These are phyloP conservation scores for Trissolcus japonicus DNA, from an alignment of 2,888 invertebrate species.

Conservation along the genomic window DNA sequence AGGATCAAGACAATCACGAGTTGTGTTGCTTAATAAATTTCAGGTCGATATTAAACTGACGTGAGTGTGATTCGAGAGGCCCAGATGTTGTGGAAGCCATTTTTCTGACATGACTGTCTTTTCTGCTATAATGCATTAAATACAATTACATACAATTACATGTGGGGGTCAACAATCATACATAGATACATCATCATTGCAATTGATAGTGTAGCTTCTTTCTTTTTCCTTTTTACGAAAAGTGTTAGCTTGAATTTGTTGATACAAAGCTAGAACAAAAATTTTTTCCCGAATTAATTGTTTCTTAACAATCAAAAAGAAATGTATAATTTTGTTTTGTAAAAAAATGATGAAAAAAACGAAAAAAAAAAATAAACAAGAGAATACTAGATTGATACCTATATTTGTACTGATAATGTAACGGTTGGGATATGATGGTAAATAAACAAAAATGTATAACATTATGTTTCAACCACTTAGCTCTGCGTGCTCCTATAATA, in stretches of 20 bases:
- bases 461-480: constrained; percentile 35
- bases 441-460: not conserved
- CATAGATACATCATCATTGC: constrained; percentile 46
- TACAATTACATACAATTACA: constrained; percentile 58
- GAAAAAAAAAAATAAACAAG: not conserved
- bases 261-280: too few relatives aligned
- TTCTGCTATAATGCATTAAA: constrained; percentile 71
- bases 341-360: not conserved
- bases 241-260: not conserved
- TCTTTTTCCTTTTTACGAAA: not conserved
- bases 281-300: too few relatives aligned
- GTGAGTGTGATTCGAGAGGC: constrained; percentile 75
- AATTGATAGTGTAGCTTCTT: not conserved
- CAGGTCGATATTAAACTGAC: constrained; percentile 77
- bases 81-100: constrained; percentile 75
- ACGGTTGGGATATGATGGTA: constrained; percentile 71
- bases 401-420: constrained; percentile 68
- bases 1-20: constrained; percentile 72
- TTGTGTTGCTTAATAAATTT: constrained; percentile 77
- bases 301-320: too few relatives aligned
- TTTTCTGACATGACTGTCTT: constrained; percentile 75
- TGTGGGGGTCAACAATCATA: constrained; percentile 66
- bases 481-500: constrained; percentile 39
- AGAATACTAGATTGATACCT: constrained; percentile 31
- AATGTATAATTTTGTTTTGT: not conserved